phyloP scores from a whole-genome alignment of 2,113 vertebrate species.

The Anarrhichthys ocellatus region DNA sequence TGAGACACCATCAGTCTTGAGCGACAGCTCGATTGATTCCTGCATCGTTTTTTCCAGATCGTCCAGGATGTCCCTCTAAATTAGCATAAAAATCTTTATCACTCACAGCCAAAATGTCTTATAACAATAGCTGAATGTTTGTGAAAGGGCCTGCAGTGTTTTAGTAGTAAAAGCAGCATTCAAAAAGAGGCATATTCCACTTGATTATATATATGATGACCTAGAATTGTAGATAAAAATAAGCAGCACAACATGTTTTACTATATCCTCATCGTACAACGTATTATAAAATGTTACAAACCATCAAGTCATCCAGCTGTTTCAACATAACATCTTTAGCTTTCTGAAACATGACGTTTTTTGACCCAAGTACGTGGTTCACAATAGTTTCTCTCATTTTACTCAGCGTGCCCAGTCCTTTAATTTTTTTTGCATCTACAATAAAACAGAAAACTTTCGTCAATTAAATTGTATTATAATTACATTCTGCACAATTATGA shows the following conservation, averaged over 20 bases:
- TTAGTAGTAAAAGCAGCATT: background rate
- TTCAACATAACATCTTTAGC: conserved; percentile 22
- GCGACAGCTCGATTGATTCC: conserved; percentile 40
- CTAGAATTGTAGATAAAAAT: background rate
- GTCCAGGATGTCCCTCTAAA: background rate
- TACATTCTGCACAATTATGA: background rate
- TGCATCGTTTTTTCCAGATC: fast-evolving
- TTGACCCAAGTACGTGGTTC: background rate
- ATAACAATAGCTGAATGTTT: background rate
- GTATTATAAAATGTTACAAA: conserved; percentile 22
- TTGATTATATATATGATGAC: background rate
- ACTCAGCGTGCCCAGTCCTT: background rate
- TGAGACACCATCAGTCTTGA: conserved; percentile 5
- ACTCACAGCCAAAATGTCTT: background rate
- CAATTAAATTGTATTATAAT: background rate
- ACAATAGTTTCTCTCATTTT: background rate
- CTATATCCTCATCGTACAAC: background rate
- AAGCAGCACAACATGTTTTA: background rate
- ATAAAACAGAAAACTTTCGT: background rate
- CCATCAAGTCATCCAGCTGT: background rate
- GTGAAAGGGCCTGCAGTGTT: background rate
- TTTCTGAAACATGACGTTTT: background rate
- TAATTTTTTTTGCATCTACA: conserved; percentile 16
- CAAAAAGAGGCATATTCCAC: background rate
- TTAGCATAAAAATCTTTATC: background rate